Percentiles rank a stretch among this genome's conserved stretches.
phyloP scores from a whole-genome alignment of 2,888 invertebrate genomes.

The Allophyes oxyacanthae region DNA sequence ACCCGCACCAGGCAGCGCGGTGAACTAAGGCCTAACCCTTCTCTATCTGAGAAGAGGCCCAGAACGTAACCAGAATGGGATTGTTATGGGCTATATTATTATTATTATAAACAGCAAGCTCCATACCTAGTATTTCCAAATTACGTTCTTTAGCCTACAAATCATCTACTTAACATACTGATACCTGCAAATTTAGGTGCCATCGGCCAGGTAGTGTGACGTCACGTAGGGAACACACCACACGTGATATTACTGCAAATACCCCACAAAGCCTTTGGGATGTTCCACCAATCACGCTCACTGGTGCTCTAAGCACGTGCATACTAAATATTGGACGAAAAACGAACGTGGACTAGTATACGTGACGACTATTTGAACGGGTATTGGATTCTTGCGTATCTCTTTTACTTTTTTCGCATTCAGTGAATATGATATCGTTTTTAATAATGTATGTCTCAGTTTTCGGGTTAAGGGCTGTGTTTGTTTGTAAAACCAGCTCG shows the following conservation, averaged over 20 bases:
- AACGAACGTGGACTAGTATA: conserved; percentile 47
- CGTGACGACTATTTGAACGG: conserved; percentile 52
- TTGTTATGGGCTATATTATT: too few relatives aligned
- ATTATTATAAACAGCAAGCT: too few relatives aligned
- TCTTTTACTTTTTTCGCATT: conserved; percentile 40
- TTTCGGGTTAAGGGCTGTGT: conserved; percentile 43
- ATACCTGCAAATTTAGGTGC: conserved; percentile 51
- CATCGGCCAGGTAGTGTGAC: conserved; percentile 60
- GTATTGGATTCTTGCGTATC: conserved; percentile 46
- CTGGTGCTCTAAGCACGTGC: conserved; percentile 58
- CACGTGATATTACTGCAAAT: conserved; percentile 76
- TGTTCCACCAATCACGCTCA: conserved; percentile 58
- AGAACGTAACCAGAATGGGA: too few relatives aligned
- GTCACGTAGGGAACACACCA: conserved; percentile 72
- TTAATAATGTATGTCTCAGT: conserved; percentile 45
- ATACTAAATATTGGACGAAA: conserved; percentile 62
- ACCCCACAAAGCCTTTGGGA: conserved; percentile 66
- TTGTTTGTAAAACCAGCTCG: conserved; percentile 27
- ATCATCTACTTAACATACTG: conserved; percentile 69
- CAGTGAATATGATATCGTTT: conserved; percentile 49
- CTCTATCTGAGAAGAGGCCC: too few relatives aligned
- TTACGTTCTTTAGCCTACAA: conserved; percentile 33
- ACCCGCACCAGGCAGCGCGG: too few relatives aligned
- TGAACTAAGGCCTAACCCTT: too few relatives aligned
- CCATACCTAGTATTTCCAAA: conserved; percentile 28